Conservation (phyloP, 30 jellyfish, hydroid and myxozoan species). For the Rhopilema esculentum region DNA sequence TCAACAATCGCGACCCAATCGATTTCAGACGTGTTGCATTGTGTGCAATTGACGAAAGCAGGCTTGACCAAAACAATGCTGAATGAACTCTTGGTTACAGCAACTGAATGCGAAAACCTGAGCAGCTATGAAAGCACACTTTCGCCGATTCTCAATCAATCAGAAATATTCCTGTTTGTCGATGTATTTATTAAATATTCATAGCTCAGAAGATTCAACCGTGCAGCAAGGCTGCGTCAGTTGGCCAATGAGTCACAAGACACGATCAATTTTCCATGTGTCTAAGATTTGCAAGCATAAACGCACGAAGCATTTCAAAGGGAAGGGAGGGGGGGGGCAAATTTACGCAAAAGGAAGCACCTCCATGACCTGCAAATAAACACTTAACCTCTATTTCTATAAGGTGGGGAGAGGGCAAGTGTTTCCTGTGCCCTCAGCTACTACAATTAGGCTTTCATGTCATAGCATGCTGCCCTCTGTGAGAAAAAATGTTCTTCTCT, state of each 20-base stretch:
- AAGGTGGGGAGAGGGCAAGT: too few relatives aligned
- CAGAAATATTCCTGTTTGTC: slow-evolving; percentile 4
- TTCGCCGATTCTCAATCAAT: slow-evolving; percentile 22
- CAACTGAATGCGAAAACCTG: slow-evolving; percentile 42
- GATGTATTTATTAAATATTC: slow-evolving; percentile 3
- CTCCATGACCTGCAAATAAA: too few relatives aligned
- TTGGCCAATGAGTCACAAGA: not conserved
- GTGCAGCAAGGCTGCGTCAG: not conserved
- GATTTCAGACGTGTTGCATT: slow-evolving; percentile 45
- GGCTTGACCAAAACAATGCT: slow-evolving; percentile 32
- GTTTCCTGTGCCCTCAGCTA: too few relatives aligned
- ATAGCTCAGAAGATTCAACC: not conserved
- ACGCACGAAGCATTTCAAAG: not conserved
- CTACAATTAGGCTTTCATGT: too few relatives aligned
- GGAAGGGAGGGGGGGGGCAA: too few relatives aligned
- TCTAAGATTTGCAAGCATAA: not conserved
- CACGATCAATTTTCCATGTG: not conserved
- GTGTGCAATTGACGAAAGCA: slow-evolving; percentile 59
- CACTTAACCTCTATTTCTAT: too few relatives aligned
- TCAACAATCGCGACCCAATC: slow-evolving; percentile 24
- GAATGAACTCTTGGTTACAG: slow-evolving; percentile 3
- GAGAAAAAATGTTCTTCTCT: too few relatives aligned
- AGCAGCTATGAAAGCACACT: slow-evolving; percentile 14
- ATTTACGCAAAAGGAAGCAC: too few relatives aligned
- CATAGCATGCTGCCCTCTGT: too few relatives aligned